Percentiles rank a stretch among this genome's conserved stretches.
These are phyloP conservation scores for Mechanitis mazaeus DNA, from an alignment of 2,888 invertebrate genomes.

Conservation along the genomic window DNA sequence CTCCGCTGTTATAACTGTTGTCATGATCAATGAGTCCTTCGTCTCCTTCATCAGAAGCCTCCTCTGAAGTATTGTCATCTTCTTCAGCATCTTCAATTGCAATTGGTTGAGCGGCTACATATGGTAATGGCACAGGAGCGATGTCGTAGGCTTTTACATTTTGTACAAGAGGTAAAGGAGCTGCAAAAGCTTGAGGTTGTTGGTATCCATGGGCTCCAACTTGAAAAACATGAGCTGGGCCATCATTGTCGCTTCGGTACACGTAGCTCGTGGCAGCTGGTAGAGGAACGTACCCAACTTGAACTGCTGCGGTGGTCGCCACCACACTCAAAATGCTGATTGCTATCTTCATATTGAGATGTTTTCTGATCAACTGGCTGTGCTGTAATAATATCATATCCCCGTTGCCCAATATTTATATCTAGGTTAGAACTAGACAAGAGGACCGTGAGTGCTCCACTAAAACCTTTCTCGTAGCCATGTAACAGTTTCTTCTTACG, in stretches of 20 bases:
- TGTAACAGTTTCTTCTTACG: conserved; percentile 70
- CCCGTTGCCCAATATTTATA: conserved; percentile 73
- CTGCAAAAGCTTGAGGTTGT: conserved; percentile 49
- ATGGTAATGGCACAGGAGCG: conserved; percentile 56
- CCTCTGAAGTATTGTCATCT: conserved; percentile 47
- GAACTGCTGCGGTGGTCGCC: conserved; percentile 47
- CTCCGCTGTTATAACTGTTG: conserved; percentile 57
- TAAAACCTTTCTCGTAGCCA: conserved; percentile 62
- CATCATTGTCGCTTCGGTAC: conserved; percentile 68
- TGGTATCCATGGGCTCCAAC: conserved; percentile 56
- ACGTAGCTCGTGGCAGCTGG: conserved; percentile 74
- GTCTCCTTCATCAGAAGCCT: conserved; percentile 37
- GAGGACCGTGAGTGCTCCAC: conserved; percentile 58
- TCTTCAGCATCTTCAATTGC: conserved; percentile 53
- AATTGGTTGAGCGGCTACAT: conserved; percentile 56
- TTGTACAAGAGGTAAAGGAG: conserved; percentile 46
- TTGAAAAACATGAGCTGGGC: conserved; percentile 66
- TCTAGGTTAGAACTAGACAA: conserved; percentile 54
- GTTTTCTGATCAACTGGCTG: conserved; percentile 50
- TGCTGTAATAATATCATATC: conserved; percentile 64
- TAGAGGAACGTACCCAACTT: conserved; percentile 59
- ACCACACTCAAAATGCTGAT: conserved; percentile 47
- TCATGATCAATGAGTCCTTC: conserved; percentile 33
- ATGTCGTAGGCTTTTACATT: conserved; percentile 50
- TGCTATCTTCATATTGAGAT: conserved; percentile 59